Conservation (phyloP, 2,113 vertebrate species). For the Phalacrocorax brasilianus region DNA sequence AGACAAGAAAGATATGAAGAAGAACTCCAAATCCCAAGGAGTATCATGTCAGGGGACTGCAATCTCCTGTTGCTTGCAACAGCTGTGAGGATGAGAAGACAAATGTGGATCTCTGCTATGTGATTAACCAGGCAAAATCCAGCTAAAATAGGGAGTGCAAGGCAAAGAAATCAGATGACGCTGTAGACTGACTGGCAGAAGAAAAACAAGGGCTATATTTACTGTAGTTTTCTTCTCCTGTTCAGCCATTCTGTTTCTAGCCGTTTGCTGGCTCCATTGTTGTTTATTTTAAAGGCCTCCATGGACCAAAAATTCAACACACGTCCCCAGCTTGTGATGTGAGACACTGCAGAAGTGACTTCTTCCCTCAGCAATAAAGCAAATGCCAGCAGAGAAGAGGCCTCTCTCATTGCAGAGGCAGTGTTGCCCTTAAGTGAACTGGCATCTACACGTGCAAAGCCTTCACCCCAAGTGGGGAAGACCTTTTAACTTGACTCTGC, state of each 20-base stretch:
- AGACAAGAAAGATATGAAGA: background rate
- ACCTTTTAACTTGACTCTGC: slow-evolving; percentile 66
- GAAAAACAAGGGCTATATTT: background rate
- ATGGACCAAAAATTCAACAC: background rate
- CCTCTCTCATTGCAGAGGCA: background rate
- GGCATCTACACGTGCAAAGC: slow-evolving; percentile 47
- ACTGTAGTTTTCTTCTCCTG: background rate
- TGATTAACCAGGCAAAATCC: background rate
- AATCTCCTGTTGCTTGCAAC: background rate
- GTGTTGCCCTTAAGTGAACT: slow-evolving; percentile 33
- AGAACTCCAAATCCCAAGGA: background rate
- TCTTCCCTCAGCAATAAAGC: background rate
- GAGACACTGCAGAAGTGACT: background rate
- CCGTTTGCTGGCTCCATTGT: background rate
- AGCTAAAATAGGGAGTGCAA: background rate
- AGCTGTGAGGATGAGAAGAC: background rate
- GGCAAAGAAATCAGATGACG: background rate
- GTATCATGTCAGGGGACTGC: background rate
- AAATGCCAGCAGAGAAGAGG: background rate
- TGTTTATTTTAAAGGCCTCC: slow-evolving; percentile 3
- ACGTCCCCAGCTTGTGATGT: background rate
- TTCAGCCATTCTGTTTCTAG: background rate
- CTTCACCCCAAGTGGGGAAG: slow-evolving; percentile 42
- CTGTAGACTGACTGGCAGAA: background rate
- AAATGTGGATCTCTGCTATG: background rate